phyloP scores from a whole-genome alignment of 2,113 vertebrate species.

The Acanthisitta chloris region DNA sequence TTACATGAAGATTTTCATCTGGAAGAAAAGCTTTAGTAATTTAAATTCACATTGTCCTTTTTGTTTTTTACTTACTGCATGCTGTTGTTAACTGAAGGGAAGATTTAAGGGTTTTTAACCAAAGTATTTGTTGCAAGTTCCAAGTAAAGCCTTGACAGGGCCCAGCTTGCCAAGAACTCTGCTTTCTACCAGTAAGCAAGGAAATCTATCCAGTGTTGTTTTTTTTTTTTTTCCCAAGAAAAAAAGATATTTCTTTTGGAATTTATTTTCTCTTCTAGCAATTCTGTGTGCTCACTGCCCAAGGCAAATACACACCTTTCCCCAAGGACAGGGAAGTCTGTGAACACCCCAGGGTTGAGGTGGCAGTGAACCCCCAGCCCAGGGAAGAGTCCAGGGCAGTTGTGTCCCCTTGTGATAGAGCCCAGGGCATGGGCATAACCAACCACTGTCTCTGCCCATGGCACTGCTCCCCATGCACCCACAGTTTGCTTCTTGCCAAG shows the following conservation, averaged over 20 bases:
- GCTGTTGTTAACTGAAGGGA: neutral
- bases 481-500: neutral
- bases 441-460: too few relatives aligned
- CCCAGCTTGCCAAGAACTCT: slow-evolving; percentile 48
- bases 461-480: accelerated
- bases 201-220: slow-evolving; percentile 1
- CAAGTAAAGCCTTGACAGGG: slow-evolving; percentile 27
- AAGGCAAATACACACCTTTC: slow-evolving; percentile 55
- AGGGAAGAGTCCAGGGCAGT: accelerated
- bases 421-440: too few relatives aligned
- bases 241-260: neutral
- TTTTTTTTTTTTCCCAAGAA: neutral
- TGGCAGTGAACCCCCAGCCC: accelerated
- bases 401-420: accelerated
- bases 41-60: neutral
- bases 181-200: slow-evolving; percentile 44
- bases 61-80: neutral
- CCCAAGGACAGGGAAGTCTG: neutral
- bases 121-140: slow-evolving; percentile 42
- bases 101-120: slow-evolving; percentile 51
- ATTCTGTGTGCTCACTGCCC: neutral
- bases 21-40: neutral
- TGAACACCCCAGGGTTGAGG: accelerated
- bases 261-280: neutral
- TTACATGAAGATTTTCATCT: slow-evolving; percentile 14